These are phyloP conservation scores for Plotosus lineatus DNA, from an alignment of 2,113 vertebrate species.

Conservation along the genomic window DNA sequence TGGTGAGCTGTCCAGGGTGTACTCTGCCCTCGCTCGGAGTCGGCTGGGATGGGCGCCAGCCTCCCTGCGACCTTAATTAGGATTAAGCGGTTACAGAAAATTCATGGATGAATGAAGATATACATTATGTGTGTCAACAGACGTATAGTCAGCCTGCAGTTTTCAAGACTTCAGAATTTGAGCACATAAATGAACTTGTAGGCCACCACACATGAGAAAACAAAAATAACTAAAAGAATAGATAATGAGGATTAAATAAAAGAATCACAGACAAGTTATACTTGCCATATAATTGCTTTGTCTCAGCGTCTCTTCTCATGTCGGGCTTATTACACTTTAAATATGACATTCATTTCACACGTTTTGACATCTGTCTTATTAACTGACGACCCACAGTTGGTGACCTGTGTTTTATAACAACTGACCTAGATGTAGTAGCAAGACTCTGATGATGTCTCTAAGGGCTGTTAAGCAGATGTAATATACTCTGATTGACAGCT, in stretches of 20 bases:
- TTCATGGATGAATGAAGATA: no score
- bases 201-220: neutral
- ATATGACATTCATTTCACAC: slow-evolving; percentile 21
- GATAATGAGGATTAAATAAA: neutral
- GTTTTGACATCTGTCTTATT: neutral
- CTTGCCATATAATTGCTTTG: neutral
- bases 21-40: no score
- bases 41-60: no score
- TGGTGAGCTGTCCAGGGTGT: no score
- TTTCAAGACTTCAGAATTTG: neutral
- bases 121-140: no score
- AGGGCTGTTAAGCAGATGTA: slow-evolving; percentile 28
- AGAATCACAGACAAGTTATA: neutral
- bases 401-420: slow-evolving; percentile 39
- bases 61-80: no score
- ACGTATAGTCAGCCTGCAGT: no score
- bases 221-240: neutral
- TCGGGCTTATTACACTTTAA: slow-evolving; percentile 2
- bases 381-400: neutral
- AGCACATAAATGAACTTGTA: neutral
- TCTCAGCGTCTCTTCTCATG: slow-evolving; percentile 2
- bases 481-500: slow-evolving; percentile 48
- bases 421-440: slow-evolving; percentile 3
- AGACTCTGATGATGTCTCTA: neutral
- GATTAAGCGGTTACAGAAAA: no score